phyloP scores from a whole-genome alignment of 30 jellyfish, hydroid and myxozoan species.

The Aurelia coerulea region DNA sequence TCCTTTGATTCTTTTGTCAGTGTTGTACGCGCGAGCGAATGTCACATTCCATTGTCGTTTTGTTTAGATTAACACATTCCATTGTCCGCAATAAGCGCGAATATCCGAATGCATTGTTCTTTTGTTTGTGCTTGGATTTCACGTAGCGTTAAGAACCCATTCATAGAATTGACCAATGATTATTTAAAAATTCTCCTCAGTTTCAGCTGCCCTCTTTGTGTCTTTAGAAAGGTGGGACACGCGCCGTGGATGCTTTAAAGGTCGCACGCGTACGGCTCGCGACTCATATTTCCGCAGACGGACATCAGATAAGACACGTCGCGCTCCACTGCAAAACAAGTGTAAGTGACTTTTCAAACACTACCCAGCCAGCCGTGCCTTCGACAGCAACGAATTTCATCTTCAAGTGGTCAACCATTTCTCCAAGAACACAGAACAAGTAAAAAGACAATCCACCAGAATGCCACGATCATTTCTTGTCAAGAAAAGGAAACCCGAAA shows the following conservation, averaged over 20 bases:
- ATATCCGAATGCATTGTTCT: slow-evolving; percentile 60
- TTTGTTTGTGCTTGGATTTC: slow-evolving; percentile 44
- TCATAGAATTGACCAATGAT: slow-evolving; percentile 38
- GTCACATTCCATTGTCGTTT: slow-evolving; percentile 2
- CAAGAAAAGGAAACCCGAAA: slow-evolving; percentile 49
- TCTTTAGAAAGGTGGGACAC: slow-evolving; percentile 67
- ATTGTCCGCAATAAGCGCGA: slow-evolving; percentile 54
- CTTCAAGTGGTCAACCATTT: no score
- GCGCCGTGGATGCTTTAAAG: slow-evolving; percentile 75
- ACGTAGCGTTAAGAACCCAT: slow-evolving; percentile 54
- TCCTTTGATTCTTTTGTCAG: no score
- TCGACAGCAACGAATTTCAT: no score
- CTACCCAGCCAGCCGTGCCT: no score
- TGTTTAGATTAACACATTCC: slow-evolving; percentile 55
- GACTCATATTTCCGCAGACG: slow-evolving; percentile 63
- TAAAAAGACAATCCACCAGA: slow-evolving; percentile 6
- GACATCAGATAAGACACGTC: slow-evolving; percentile 37
- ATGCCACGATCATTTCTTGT: slow-evolving; percentile 86
- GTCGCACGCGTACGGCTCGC: slow-evolving; percentile 87
- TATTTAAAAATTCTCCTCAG: slow-evolving; percentile 28
- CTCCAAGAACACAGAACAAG: background rate
- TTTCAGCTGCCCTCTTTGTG: slow-evolving; percentile 78
- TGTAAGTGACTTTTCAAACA: no score
- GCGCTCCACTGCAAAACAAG: no score
- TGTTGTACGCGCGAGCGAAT: no score